Evolutionary conservation across 2,797 vertebrate genomes (phyloP).

Genomic region (Margarornis squamiger): DNA sequence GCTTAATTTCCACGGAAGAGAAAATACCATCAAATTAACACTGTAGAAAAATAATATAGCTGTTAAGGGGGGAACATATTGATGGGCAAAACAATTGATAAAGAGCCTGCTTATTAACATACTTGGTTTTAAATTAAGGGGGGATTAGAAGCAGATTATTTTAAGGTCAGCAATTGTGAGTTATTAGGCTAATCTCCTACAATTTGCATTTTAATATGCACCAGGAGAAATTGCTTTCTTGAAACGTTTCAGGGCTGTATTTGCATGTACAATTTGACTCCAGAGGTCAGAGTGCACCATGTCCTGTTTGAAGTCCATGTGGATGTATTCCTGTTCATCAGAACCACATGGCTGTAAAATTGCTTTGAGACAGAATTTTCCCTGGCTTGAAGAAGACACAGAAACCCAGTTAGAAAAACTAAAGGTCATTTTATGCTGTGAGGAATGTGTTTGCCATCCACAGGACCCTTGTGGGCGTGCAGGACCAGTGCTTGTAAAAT

Average conservation of each 20-base stretch:
- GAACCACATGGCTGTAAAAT: background rate
- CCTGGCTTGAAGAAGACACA: background rate
- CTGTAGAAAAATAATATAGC: background rate
- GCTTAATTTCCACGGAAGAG: background rate
- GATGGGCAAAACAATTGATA: background rate
- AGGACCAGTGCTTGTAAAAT: background rate
- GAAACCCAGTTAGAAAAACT: background rate
- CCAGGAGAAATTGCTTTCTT: background rate
- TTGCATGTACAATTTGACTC: background rate
- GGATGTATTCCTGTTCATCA: background rate
- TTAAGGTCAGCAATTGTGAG: background rate
- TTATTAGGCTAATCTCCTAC: background rate
- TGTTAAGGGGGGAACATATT: background rate
- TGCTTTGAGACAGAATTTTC: background rate
- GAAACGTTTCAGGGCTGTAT: background rate
- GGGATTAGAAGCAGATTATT: background rate
- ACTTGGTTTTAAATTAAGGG: background rate
- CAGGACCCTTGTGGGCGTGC: background rate
- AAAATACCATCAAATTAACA: background rate
- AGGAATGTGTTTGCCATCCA: background rate
- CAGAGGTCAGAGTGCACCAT: background rate
- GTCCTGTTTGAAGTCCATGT: background rate
- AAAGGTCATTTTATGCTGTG: background rate
- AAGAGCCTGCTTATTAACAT: background rate
- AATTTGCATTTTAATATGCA: background rate